These are phyloP conservation scores for Fissipunctia ypsillon DNA, from an alignment of 2,888 invertebrate species.

Conservation along the genomic window DNA sequence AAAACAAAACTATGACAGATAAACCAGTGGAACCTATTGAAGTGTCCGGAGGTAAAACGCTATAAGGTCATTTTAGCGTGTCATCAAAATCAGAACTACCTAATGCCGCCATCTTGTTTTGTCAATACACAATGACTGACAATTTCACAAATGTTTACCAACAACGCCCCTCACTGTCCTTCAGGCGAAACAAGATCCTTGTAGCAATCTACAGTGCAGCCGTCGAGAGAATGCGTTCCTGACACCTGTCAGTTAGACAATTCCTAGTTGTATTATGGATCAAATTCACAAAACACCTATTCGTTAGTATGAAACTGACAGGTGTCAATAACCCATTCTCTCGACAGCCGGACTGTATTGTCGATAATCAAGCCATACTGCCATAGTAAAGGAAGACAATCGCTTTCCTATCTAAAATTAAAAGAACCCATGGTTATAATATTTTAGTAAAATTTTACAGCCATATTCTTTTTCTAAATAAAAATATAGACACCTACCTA, in stretches of 20 bases:
- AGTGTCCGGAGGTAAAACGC: background rate
- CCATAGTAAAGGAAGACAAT: background rate
- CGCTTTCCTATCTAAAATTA: slow-evolving; percentile 14
- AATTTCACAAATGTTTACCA: background rate
- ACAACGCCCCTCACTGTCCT: background rate
- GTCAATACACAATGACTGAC: background rate
- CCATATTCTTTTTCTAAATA: slow-evolving; percentile 22
- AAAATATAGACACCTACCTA: slow-evolving; percentile 15
- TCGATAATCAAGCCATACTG: background rate
- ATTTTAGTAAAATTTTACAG: too few species aligned
- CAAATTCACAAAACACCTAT: too few species aligned
- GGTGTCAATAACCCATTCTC: too few species aligned
- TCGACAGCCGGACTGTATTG: too few species aligned
- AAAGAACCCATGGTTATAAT: too few species aligned
- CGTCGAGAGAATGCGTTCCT: too few species aligned
- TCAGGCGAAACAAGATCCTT: too few species aligned
- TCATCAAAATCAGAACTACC: background rate
- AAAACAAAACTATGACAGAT: background rate
- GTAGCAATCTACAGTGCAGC: too few species aligned
- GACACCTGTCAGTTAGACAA: too few species aligned
- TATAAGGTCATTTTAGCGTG: background rate
- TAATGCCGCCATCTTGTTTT: background rate
- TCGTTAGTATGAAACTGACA: too few species aligned
- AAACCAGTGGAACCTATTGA: background rate
- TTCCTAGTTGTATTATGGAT: too few species aligned